phyloP scores from a whole-genome alignment of 1,140 invertebrate genomes.

The Drosophila neocordata region DNA sequence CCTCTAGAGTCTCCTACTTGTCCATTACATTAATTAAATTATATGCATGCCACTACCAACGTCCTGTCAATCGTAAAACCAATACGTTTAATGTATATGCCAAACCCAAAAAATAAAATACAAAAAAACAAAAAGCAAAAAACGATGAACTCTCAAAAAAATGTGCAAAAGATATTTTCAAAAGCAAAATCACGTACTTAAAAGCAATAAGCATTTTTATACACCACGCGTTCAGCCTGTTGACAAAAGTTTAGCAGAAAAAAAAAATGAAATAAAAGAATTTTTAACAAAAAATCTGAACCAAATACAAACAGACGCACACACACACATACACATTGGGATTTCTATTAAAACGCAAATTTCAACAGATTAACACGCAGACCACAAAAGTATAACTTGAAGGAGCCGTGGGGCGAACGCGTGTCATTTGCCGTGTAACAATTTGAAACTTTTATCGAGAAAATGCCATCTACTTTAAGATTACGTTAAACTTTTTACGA shows the following conservation, averaged over 20 bases:
- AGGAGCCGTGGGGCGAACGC: slow-evolving; percentile 35
- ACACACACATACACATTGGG: slow-evolving; percentile 19
- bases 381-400: slow-evolving; percentile 7
- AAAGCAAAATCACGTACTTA: slow-evolving; percentile 78
- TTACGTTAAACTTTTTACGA: slow-evolving; percentile 77
- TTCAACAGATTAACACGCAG: slow-evolving; percentile 75
- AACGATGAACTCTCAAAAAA: slow-evolving; percentile 29
- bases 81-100: slow-evolving; percentile 71
- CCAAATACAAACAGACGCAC: slow-evolving; percentile 21
- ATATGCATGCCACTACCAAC: slow-evolving; percentile 36
- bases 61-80: slow-evolving; percentile 68
- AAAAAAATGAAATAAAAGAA: slow-evolving; percentile 34
- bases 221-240: slow-evolving; percentile 40
- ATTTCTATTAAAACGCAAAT: slow-evolving; percentile 79
- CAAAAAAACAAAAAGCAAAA: background rate
- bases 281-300: slow-evolving; percentile 10
- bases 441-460: slow-evolving; percentile 74
- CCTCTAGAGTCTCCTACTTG: slow-evolving; percentile 27
- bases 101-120: slow-evolving; percentile 13
- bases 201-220: slow-evolving; percentile 78
- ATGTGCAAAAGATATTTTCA: slow-evolving; percentile 35
- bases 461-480: slow-evolving; percentile 59
- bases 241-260: slow-evolving; percentile 33
- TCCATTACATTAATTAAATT: slow-evolving; percentile 78
- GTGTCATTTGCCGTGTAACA: slow-evolving; percentile 76